Base-by-base conservation (phyloP, 2,797 vertebrate genomes). In the Typhlichthys subterraneus region DNA sequence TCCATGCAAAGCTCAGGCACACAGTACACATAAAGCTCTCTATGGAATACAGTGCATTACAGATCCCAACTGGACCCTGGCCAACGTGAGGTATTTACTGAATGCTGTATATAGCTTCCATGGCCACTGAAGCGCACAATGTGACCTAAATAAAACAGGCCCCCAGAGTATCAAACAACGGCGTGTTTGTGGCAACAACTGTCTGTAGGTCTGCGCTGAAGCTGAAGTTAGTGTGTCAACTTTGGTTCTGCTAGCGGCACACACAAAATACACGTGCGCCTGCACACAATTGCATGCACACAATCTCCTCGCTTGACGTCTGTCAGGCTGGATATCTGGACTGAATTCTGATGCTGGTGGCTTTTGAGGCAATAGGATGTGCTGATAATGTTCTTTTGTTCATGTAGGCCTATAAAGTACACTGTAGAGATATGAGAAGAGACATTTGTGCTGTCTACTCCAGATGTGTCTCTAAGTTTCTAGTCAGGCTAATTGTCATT, bases 121-220 rank as follows among this genome's bases (percentile, higher is more conserved):
- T 84, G 75, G 84, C 75, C 61, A 59, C 73, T 78, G 81, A 77
- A 84, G 82, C 81, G 68, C 77, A 87, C 77, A 82, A 87, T 83
- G 79, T 87, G 87, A 87, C 87, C 88, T 86, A 88, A 88, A 89
- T 89, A 89, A 88, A 87, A 42, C 1, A 85, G 85, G 80, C 71
- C 85, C 86, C 88, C 17, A 65, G 73, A 65, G 86, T 85, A 78
- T 86, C 87, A 70, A 75, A 75, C 80, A 65, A 77, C 82, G 74
- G 73, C 63, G 81, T 65, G 80, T 84, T 86, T 81, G 89, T 84
- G 71, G 75, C 84, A 29, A 85, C 89, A 89, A 85, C 88, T 89
- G 89, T 87, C 86, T 85, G 69, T 77, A 79, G 81, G 65, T 19
- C 73, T 72, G 81, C 82, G 76, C 83, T 81, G 80, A 84, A 85